Evolutionary conservation across 2,888 invertebrate species (phyloP), one percentile per base, ranked within the genome.

Genomic region (Hyposoter dolosus): DNA sequence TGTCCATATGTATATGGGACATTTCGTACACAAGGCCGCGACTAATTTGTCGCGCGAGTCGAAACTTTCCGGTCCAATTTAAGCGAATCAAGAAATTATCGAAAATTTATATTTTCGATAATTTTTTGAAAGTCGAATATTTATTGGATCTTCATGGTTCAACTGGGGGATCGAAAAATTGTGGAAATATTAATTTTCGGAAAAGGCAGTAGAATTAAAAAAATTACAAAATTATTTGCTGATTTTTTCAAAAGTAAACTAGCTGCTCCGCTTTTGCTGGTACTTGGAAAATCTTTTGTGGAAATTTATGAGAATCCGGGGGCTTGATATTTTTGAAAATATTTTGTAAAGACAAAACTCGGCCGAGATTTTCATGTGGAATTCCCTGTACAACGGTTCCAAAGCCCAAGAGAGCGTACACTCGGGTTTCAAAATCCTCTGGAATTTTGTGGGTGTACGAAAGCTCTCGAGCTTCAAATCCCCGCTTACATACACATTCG

Each of bases 11-110:
- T 43, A 43, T 19, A 56, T 40, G 15, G 35, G 56, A 5, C 56
- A 88, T 86, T 84, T 81, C 81, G 71, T 60, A 66, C 71, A 82
- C 84, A 88, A 86, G 85, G 84, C 86, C 17, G 28, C 53, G 6
- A 28, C 23, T 43, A 28, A 75, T 63, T 75, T 45, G 17, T 1
- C 6, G 9, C n/a, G 12, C 15, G 12, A 23, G 4, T 12, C 12
- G 10, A 40, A 40, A 40, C 40, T 40, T 23, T 28, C 3, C n/a
- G 28, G 2, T 60, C 28, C 3, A 10, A 56, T 60, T 23, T 28
- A 3, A 23, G 3, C 12, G 28, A 60, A 12, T 28, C 19, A 19
- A 23, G n/a, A 56, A 56, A 12, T 56, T 0, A 4, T 2, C 0
- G 3, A 56, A 12, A 35, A 35, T 3, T 35, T 6, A 35, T 35